Conservation (phyloP, 2,888 invertebrate genomes). For the Tiphia femorata region DNA sequence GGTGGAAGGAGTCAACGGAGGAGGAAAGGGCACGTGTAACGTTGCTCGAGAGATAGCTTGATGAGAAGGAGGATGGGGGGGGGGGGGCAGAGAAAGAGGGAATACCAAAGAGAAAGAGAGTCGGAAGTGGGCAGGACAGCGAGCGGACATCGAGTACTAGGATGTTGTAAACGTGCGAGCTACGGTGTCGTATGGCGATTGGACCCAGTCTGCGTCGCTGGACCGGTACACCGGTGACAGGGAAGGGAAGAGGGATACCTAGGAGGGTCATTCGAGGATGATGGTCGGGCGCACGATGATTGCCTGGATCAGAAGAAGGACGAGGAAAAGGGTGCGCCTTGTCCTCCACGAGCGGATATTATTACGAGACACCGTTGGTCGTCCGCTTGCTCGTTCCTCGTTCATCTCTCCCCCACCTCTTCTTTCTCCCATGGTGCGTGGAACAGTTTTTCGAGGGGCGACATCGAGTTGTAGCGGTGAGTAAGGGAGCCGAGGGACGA, state of each 20-base stretch:
- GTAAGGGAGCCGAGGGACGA: background rate
- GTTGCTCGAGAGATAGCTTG: too few species aligned
- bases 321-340: conserved; percentile 28
- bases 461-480: too few species aligned
- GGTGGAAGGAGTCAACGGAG: background rate
- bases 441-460: too few species aligned
- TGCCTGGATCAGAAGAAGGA: conserved; percentile 34
- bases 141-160: conserved; percentile 9
- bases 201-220: too few species aligned
- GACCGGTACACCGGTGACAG: too few species aligned
- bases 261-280: conserved; percentile 29
- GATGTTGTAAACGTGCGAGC: conserved; percentile 36
- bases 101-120: conserved; percentile 6
- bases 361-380: conserved; percentile 13
- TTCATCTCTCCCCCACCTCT: too few species aligned
- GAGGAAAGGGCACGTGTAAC: too few species aligned
- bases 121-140: too few species aligned
- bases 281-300: conserved; percentile 35
- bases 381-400: background rate
- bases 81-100: background rate
- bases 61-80: background rate
- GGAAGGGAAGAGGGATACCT: background rate
- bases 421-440: too few species aligned
- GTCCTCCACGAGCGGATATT: conserved; percentile 30
- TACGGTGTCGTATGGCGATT: conserved; percentile 51